phyloP scores from a whole-genome alignment of 64 coral and sea anemone genomes.

The Montipora sp. region DNA sequence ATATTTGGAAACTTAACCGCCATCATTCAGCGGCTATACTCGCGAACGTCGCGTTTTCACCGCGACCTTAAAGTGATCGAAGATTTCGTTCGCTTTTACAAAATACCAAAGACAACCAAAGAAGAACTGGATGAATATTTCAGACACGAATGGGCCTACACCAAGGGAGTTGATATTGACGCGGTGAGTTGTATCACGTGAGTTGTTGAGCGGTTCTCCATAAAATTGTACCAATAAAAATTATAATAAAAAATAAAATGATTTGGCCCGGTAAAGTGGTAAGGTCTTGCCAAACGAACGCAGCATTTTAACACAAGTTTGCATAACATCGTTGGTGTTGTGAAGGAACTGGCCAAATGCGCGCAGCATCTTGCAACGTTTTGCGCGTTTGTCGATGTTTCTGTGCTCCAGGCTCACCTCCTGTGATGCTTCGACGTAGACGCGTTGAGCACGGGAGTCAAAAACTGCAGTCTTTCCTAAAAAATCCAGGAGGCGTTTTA shows the following conservation, averaged over 20 bases:
- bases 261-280: too few relatives aligned
- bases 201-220: too few relatives aligned
- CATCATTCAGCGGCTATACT: constrained; percentile 96
- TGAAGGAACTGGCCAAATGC: too few relatives aligned
- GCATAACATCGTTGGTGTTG: too few relatives aligned
- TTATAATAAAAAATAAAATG: too few relatives aligned
- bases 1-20: constrained; percentile 99
- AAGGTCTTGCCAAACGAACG: too few relatives aligned
- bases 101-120: constrained; percentile 82
- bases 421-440: too few relatives aligned
- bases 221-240: too few relatives aligned
- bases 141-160: constrained; percentile 91
- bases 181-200: constrained; percentile 23
- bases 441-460: constrained; percentile 20
- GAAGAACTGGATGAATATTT: constrained; percentile 93
- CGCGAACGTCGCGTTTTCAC: constrained; percentile 88
- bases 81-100: constrained; percentile 92
- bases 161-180: constrained; percentile 90
- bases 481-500: constrained; percentile 50
- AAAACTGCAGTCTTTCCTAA: constrained; percentile 44
- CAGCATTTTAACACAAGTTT: too few relatives aligned
- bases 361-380: too few relatives aligned
- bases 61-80: constrained; percentile 80
- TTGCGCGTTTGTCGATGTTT: too few relatives aligned
- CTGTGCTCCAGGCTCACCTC: too few relatives aligned